phyloP scores from a whole-genome alignment of 30 jellyfish, hydroid and myxozoan genomes.

The Phacellophora camtschatica region DNA sequence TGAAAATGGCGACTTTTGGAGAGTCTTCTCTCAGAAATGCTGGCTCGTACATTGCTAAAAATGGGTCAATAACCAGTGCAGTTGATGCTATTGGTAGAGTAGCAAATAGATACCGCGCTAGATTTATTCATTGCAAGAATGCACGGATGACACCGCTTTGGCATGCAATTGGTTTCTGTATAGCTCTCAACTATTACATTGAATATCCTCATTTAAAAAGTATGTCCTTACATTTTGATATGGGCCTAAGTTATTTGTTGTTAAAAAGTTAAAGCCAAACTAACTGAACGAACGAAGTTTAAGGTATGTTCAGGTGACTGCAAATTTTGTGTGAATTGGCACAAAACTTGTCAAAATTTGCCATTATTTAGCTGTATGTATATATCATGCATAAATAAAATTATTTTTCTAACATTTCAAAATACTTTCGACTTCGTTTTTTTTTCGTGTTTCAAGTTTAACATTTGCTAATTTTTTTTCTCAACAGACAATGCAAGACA shows the following conservation, averaged over 20 bases:
- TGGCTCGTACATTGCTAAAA: slow-evolving; percentile 57
- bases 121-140: slow-evolving; percentile 35
- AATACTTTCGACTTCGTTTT: too few species aligned
- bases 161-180: slow-evolving; percentile 57
- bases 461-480: background rate
- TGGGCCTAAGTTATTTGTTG: too few species aligned
- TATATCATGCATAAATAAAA: too few species aligned
- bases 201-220: slow-evolving; percentile 59
- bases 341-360: too few species aligned
- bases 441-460: background rate
- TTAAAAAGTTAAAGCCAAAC: too few species aligned
- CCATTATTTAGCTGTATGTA: too few species aligned
- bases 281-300: too few species aligned
- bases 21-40: slow-evolving; percentile 40
- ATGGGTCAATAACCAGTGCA: slow-evolving; percentile 36
- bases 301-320: too few species aligned
- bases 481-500: slow-evolving; percentile 53
- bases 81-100: slow-evolving; percentile 47
- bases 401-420: too few species aligned
- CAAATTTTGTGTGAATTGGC: too few species aligned
- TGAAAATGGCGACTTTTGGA: slow-evolving; percentile 60
- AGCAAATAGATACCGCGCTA: slow-evolving; percentile 33
- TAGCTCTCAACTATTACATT: slow-evolving; percentile 30
- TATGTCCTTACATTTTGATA: too few species aligned
- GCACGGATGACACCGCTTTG: slow-evolving; percentile 69